Conservation (phyloP, 1,140 invertebrate species). For the Thaumatotibia leucotreta region DNA sequence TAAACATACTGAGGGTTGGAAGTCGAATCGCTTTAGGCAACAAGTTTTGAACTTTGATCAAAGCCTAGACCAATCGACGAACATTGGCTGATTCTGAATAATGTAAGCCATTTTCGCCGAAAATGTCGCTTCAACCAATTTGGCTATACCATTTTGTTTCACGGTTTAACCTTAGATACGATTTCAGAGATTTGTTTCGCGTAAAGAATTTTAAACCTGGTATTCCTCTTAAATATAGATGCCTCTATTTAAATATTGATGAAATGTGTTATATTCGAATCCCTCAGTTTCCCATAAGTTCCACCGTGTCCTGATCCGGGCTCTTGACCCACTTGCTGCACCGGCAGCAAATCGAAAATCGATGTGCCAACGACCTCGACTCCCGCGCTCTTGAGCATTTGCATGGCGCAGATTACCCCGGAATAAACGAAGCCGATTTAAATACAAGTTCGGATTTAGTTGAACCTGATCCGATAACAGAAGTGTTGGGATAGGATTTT, state of each 20-base stretch:
- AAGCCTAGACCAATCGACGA: too few species aligned
- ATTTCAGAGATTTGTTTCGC: too few species aligned
- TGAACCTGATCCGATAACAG: neutral
- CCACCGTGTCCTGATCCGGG: constrained; percentile 25
- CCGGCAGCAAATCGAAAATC: constrained; percentile 69
- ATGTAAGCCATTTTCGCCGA: too few species aligned
- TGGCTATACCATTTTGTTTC: too few species aligned
- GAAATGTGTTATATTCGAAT: neutral
- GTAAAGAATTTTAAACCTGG: too few species aligned
- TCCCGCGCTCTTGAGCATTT: constrained; percentile 44
- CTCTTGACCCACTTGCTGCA: constrained; percentile 66
- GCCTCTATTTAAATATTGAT: neutral
- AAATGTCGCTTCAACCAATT: too few species aligned
- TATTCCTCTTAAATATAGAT: neutral
- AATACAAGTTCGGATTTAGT: neutral
- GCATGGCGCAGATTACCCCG: neutral
- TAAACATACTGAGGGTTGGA: too few species aligned
- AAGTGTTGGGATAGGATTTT: too few species aligned
- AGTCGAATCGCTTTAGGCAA: too few species aligned
- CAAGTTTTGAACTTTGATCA: too few species aligned
- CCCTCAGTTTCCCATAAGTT: neutral
- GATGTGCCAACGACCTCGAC: constrained; percentile 68
- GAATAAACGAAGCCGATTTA: neutral
- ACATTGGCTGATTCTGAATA: too few species aligned
- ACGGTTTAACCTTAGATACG: too few species aligned